These are phyloP conservation scores for Takifugu rubripes DNA, from an alignment of 2,797 vertebrate genomes.

Conservation along the genomic window DNA sequence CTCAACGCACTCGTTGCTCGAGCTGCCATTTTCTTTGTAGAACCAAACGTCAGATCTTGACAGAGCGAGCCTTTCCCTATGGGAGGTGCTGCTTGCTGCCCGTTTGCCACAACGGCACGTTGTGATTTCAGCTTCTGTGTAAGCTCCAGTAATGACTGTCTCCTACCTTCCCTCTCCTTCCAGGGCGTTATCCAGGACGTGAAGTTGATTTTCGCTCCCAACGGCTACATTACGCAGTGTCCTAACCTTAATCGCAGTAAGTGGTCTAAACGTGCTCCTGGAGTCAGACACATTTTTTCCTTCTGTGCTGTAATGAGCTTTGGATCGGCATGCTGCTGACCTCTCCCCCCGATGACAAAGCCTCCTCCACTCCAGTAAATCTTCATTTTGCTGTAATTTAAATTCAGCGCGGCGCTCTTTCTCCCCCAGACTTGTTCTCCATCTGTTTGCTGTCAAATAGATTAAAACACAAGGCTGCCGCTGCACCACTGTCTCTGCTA, in stretches of 20 bases:
- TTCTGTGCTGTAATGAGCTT: slow-evolving; percentile 11
- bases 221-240: slow-evolving; percentile 90
- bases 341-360: slow-evolving; percentile 13
- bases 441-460: slow-evolving; percentile 50
- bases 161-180: slow-evolving; percentile 13
- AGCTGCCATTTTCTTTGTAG: too few relatives aligned
- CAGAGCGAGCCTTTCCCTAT: too few relatives aligned
- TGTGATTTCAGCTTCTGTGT: neutral
- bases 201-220: slow-evolving; percentile 89
- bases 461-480: slow-evolving; percentile 43
- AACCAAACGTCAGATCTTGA: too few relatives aligned
- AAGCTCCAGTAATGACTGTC: too few relatives aligned
- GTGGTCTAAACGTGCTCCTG: slow-evolving; percentile 50
- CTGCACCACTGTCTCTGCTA: slow-evolving; percentile 37
- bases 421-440: slow-evolving; percentile 6
- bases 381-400: slow-evolving; percentile 32
- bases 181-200: slow-evolving; percentile 94
- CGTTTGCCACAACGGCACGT: too few relatives aligned
- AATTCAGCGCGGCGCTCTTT: slow-evolving; percentile 12
- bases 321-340: slow-evolving; percentile 11
- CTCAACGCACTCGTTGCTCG: too few relatives aligned
- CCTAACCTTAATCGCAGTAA: slow-evolving; percentile 98
- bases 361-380: slow-evolving; percentile 2
- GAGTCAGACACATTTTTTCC: too few relatives aligned
- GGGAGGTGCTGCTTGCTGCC: too few relatives aligned